Base-by-base conservation (phyloP, 64 coral and sea anemone genomes). In the Montipora sp. region DNA sequence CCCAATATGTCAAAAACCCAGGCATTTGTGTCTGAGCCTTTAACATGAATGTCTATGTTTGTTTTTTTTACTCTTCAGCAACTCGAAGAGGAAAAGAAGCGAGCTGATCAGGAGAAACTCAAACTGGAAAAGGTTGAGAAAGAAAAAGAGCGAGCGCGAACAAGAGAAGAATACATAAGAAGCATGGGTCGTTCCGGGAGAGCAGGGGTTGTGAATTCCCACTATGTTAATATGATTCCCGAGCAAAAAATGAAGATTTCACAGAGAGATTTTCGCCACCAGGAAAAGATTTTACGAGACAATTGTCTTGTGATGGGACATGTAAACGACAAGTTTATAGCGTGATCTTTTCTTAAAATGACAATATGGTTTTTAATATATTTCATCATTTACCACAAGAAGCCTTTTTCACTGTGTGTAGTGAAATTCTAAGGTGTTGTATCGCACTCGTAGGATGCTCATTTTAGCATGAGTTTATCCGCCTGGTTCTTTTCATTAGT, bases 281-380 rank as follows among this genome's bases (percentile, higher is more conserved):
- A 99, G 73, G 94, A 96, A 74, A 96, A 93, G 53, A 82, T 89
- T 77, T 75, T 99, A 50, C 92, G 98, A 15, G 92, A 99, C 75
- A 36, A 75, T 43, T 99, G 98, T 68, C 59, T 99, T 73, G 89
- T 82, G 49, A 99, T 99, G 98, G 98, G 98, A 2, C 78, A 78
- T 81, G 98, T 96, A 7, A 99, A 99, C 57, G 94, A 99, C 18
- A 89, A 99, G 59, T 99, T 99, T 79, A 6, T 96, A 18, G 88
- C 98, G 8, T 99, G 73, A 91, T 4, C 60, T 7, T n/a, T 15
- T 71, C 21, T 15, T 71, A 21, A 21, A 23, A 68, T 68, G 68
- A 71, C 68, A 23, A 7, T 71, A 36, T 36, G 36, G 20, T 5
- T 21, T 20, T 71, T 71, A 71, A 71, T 71, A 71, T 71, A 71